Base-by-base conservation (phyloP, 2,888 invertebrate genomes). In the Aphelenchoides bicaudatus region DNA sequence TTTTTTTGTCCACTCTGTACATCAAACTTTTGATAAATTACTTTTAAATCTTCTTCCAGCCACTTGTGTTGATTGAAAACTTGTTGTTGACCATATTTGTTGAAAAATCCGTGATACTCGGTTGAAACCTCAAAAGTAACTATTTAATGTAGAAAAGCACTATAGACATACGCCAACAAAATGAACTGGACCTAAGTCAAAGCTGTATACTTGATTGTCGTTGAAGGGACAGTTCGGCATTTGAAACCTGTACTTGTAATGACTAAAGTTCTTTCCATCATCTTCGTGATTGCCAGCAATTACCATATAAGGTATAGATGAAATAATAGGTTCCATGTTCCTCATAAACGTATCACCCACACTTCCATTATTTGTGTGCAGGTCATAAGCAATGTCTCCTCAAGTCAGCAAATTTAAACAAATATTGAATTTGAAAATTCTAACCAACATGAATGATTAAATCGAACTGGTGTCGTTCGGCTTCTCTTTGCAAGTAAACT, bases 371-470 rank as follows among this genome's bases (percentile, higher is more conserved):
- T 89, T 84, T 6, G 75, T 69, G 38, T 90, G 84, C 88, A 93
- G 88, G 81, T 93, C 90, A 81, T 93, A 93, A 0, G 91, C 92
- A 82, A 92, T 90, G 83, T 93, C 93, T 0, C 92, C 91, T 78
- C 49, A 56, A 60, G 30, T n/a, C n/a, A 29, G 6, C 49, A n/a
- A 43, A 43, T 16, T 4, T n/a, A 47, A 6, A 47, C 6, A n/a
- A n/a, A n/a, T n/a, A 8, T n/a, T n/a, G n/a, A 43, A 43, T 8
- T 6, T 43, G 13, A 16, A 49, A n/a, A 43, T 16, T 6, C 21
- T 21, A 43, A 66, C 76, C 78, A 19, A 79, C 71, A 59, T 79
- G 79, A 19, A 78, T 54, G 39, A 79, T 60, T 28, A 76, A 67
- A 56, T 80, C 79, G 56, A 72, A 71, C 4, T 61, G 57, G n/a